A percentile compares a stretch with the other conserved stretches of the same genome.
Evolutionary conservation across 2,797 vertebrate species (phyloP).

Genomic region (Hydrophis major): DNA sequence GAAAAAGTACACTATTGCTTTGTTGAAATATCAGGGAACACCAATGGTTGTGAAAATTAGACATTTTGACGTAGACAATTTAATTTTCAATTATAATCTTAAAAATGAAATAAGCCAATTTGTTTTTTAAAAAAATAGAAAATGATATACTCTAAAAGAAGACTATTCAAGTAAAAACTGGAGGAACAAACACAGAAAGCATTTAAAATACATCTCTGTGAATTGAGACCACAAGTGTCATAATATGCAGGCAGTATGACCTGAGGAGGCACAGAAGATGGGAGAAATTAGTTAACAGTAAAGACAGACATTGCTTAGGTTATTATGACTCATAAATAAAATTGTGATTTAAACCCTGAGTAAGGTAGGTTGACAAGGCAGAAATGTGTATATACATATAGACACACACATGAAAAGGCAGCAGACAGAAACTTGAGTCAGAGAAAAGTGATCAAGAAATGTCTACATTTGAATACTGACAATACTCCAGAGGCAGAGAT

Average conservation of each 20-base stretch:
- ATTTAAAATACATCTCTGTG: background rate
- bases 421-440: constrained; percentile 50
- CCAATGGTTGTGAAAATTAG: too few relatives aligned
- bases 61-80: background rate
- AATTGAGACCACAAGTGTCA: background rate
- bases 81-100: background rate
- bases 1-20: background rate
- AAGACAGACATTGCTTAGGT: background rate
- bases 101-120: background rate
- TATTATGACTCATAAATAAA: constrained; percentile 29
- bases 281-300: constrained; percentile 43
- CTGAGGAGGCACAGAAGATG: constrained; percentile 29
- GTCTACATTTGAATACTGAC: constrained; percentile 50
- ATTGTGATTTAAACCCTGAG: constrained; percentile 43
- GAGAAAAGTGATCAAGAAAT: constrained; percentile 45
- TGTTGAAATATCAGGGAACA: background rate
- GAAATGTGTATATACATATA: constrained; percentile 44
- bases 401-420: constrained; percentile 23
- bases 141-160: background rate
- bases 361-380: constrained; percentile 34
- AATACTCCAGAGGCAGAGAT: constrained; percentile 36
- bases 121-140: background rate
- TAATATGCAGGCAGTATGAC: background rate
- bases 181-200: constrained; percentile 3
- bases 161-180: background rate